A percentile compares a stretch with the other conserved stretches of the same genome.
Evolutionary conservation across 37 sponge, comb jelly and placozoan genomes (phyloP).

Genomic region (Diacarnus erythraeanus): DNA sequence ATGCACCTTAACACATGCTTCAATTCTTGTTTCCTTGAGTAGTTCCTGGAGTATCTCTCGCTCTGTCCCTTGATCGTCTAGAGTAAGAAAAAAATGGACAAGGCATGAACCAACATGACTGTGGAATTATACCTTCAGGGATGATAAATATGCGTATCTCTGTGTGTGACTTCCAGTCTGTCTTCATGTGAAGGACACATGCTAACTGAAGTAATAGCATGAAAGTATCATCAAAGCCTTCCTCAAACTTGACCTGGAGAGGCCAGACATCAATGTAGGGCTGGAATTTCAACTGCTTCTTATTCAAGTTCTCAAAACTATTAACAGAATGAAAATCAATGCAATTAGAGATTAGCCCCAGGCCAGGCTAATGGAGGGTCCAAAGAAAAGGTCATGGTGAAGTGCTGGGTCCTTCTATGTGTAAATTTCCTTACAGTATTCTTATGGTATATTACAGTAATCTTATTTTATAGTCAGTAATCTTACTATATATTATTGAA

Average conservation of each 20-base stretch:
- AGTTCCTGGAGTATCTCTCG: constrained; percentile 52
- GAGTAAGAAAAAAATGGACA: not conserved
- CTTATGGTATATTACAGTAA: too few species aligned
- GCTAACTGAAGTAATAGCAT: constrained; percentile 88
- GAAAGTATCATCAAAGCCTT: constrained; percentile 81
- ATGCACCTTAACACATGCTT: constrained; percentile 70
- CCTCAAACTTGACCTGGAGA: constrained; percentile 47
- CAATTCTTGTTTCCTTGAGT: constrained; percentile 73
- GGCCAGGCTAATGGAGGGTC: too few species aligned
- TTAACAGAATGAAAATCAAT: too few species aligned
- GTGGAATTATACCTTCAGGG: constrained; percentile 50
- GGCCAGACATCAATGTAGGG: constrained; percentile 88
- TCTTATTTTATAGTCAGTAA: too few species aligned
- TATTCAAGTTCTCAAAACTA: constrained; percentile 76
- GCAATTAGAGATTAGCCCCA: not conserved
- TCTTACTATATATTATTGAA: too few species aligned
- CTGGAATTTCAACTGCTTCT: constrained; percentile 22
- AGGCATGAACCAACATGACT: too few species aligned
- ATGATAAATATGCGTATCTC: constrained; percentile 73
- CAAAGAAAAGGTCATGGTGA: too few species aligned
- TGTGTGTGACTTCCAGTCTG: constrained; percentile 68
- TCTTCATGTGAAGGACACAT: constrained; percentile 94
- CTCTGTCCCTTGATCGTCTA: constrained; percentile 43
- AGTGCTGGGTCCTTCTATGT: too few species aligned
- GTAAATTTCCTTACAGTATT: too few species aligned